Base-by-base conservation (phyloP, 2,888 invertebrate genomes). In the Itoplectis maculator region DNA sequence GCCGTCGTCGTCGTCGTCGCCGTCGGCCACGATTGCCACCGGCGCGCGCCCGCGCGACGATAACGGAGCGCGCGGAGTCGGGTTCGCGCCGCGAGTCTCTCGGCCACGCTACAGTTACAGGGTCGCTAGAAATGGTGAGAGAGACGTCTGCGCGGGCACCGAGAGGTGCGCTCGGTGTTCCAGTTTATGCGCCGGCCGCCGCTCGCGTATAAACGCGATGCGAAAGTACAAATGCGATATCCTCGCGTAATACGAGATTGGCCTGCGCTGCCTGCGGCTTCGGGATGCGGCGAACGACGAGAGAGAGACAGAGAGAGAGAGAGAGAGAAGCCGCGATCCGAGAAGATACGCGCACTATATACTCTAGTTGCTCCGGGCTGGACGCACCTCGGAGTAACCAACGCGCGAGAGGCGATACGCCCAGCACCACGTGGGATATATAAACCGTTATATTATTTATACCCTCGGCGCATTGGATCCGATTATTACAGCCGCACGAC, bases 361-460 rank as follows among this genome's bases (percentile, higher is more conserved):
- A 76, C 78, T 83, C 83, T 74, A 81, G 63, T 63, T 70, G 68
- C 73, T 80, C 69, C 66, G 68, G 18, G 76, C 42, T 70, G 29
- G 40, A 61, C 79, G 56, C 23, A 59, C 18, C 63, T 49, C 72
- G 65, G 45, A 72, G 68, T 76, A 73, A 40, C 68, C 73, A 23
- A 15, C 47, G 45, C 37, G 13, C 51, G 37, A 65, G 83, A n/a
- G n/a, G n/a, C n/a, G 69, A 79, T 87, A 89, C 90, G 88, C 89
- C 89, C 88, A 87, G 88, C 86, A 29, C 82, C 82, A 84, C 83
- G 86, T 86, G 70, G 83, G 84, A 87, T 83, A 77, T 42, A 72
- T 59, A 86, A 88, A 90, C 91, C 90, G 90, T 91, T 91, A 91
- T 84, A 87, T 89, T 89, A 89, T 90, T 90, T 88, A 90, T 88